Conservation (phyloP, 2,888 invertebrate genomes). For the Rhaphigaster nebulosa region DNA sequence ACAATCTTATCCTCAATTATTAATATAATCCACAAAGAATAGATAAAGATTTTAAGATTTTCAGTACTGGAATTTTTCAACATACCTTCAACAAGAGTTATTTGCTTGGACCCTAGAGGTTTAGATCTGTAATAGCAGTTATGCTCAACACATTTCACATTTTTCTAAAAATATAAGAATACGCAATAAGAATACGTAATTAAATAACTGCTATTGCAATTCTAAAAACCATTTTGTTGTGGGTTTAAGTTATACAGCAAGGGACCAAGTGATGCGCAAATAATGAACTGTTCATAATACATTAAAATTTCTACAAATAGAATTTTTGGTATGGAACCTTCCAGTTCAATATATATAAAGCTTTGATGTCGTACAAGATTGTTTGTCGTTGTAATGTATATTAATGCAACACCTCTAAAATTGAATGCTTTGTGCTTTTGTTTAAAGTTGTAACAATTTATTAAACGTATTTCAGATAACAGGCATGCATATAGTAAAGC, state of each 20-base stretch:
- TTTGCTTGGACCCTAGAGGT: too few relatives aligned
- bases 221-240: background rate
- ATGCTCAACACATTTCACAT: background rate
- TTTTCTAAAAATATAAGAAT: background rate
- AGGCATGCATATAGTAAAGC: background rate
- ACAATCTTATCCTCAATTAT: too few relatives aligned
- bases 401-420: background rate
- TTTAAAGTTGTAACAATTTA: background rate
- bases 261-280: background rate
- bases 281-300: background rate
- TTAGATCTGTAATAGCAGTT: background rate
- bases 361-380: background rate
- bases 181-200: background rate
- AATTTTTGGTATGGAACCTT: background rate
- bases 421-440: background rate
- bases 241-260: background rate
- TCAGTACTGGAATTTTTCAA: too few relatives aligned
- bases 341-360: background rate
- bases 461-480: background rate
- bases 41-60: too few relatives aligned
- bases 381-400: background rate
- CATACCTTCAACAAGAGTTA: too few relatives aligned
- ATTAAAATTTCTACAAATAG: background rate
- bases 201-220: background rate
- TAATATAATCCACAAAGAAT: too few relatives aligned